Base-by-base conservation (phyloP, 2,888 invertebrate species). In the Pandemis heparana region DNA sequence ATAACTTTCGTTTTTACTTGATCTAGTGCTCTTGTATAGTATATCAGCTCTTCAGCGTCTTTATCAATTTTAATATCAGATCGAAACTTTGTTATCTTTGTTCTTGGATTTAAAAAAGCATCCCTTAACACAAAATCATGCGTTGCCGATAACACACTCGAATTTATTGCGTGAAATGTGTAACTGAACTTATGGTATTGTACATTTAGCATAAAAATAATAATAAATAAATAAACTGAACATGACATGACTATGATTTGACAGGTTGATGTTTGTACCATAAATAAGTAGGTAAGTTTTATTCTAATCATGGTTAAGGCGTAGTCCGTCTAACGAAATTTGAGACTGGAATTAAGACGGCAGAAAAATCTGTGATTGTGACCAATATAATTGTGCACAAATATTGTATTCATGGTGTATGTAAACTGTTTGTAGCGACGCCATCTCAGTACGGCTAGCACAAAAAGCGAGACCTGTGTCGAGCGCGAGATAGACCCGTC, bases 211-310 rank as follows among this genome's bases (percentile, higher is more conserved):
- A 56, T 9, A 23, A 56, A 56, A 56, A 56, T 23, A 23, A 56
- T 23, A 12, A 56, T 56, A 56, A 56, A 56, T 56, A 56, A 56
- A 56, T 56, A 56, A 23, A 56, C 23, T 10, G 56, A 56, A 56
- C 56, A 56, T 56, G 56, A 56, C 56, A 56, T 56, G 56, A 56
- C 56, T 56, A 23, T 56, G 23, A 23, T 5, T 23, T 56, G 56
- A 23, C 23, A 23, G 18, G 1, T 56, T 23, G 56, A 5, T 23
- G 23, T 18, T 8, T 9, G 53, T 23, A 12, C 23, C 56, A 56
- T 56, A 56, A 18, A 56, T 12, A 18, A 9, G 8, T 8, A 7
- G 9, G 9, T 5, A 7, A 16, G 7, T 53, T 53, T 53, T 53
- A 9, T 7, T 53, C n/a, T 6, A 48, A 48, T 4, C 14, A 4